These are phyloP conservation scores for Hoplostethus atlanticus DNA, from an alignment of 2,797 vertebrate genomes.

Conservation along the genomic window DNA sequence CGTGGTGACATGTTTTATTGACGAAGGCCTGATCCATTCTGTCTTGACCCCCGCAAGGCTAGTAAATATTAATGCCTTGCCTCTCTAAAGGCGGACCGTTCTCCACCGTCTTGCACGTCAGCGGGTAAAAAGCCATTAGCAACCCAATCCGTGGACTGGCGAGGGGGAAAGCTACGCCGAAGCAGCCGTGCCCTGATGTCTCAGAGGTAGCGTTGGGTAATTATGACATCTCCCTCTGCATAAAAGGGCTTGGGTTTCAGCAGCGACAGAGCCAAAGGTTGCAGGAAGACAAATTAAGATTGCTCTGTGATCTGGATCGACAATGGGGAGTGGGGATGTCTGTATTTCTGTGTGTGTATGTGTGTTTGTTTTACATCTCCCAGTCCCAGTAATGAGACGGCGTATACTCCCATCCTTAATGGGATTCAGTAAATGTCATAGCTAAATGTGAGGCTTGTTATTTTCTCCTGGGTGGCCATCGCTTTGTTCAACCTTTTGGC, in stretches of 20 bases:
- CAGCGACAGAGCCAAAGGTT: conserved; percentile 5
- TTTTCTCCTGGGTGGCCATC: neutral
- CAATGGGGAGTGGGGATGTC: neutral
- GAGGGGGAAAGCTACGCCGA: conserved; percentile 12
- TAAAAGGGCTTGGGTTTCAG: conserved; percentile 8
- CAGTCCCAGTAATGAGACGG: neutral
- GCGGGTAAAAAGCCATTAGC: conserved; percentile 63
- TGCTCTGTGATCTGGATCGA: conserved; percentile 13
- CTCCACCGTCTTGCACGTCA: conserved; percentile 49
- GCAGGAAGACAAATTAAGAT: conserved; percentile 8
- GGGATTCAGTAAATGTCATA: conserved; percentile 24
- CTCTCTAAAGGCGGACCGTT: conserved; percentile 16
- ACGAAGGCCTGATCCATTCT: conserved; percentile 66
- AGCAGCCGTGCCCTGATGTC: neutral
- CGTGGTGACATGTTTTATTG: conserved; percentile 76
- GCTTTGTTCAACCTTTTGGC: conserved; percentile 4
- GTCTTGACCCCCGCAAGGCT: conserved; percentile 61
- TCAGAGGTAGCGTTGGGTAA: conserved; percentile 38
- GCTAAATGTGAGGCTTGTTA: conserved; percentile 20
- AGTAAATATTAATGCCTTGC: conserved; percentile 78
- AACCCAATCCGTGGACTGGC: conserved; percentile 43
- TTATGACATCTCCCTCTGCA: conserved; percentile 35
- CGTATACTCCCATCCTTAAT: conserved; percentile 1
- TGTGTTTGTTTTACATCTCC: neutral
- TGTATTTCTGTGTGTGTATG: neutral